phyloP scores from a whole-genome alignment of 2,888 invertebrate genomes.

The Digitonthophagus gazella region DNA sequence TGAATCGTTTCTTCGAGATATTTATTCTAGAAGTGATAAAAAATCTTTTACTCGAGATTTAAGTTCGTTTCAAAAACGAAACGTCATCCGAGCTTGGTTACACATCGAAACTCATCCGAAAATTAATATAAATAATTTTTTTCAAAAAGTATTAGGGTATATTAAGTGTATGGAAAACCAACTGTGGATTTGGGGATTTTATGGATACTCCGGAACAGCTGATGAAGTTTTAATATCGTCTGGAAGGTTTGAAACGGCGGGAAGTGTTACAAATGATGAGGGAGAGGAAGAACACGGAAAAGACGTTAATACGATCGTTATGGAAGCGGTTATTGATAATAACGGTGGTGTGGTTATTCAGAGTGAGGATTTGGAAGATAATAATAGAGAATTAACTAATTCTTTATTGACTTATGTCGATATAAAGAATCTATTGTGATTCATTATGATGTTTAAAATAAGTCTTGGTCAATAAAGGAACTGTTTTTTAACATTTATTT shows the following conservation, averaged over 20 bases:
- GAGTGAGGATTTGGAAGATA: constrained; percentile 23
- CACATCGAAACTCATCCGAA: constrained; percentile 47
- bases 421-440: not conserved
- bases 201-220: constrained; percentile 40
- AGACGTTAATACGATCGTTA: constrained; percentile 34
- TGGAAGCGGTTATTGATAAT: constrained; percentile 42
- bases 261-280: constrained; percentile 33
- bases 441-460: not conserved
- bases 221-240: constrained; percentile 45
- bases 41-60: constrained; percentile 45
- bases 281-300: constrained; percentile 49
- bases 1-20: constrained; percentile 42
- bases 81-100: constrained; percentile 47
- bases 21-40: constrained; percentile 40
- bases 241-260: constrained; percentile 38
- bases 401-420: constrained; percentile 35
- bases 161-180: constrained; percentile 50
- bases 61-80: constrained; percentile 47
- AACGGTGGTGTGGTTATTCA: constrained; percentile 38
- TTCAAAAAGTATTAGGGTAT: constrained; percentile 46
- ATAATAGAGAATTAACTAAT: constrained; percentile 30
- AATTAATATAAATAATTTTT: constrained; percentile 47
- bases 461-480: too few relatives aligned
- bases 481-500: too few relatives aligned
- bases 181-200: constrained; percentile 50